Percentiles rank a stretch among this genome's conserved stretches.
These are phyloP conservation scores for Lagorchestes hirsutus DNA, from an alignment of 2,797 vertebrate genomes.

Conservation along the genomic window DNA sequence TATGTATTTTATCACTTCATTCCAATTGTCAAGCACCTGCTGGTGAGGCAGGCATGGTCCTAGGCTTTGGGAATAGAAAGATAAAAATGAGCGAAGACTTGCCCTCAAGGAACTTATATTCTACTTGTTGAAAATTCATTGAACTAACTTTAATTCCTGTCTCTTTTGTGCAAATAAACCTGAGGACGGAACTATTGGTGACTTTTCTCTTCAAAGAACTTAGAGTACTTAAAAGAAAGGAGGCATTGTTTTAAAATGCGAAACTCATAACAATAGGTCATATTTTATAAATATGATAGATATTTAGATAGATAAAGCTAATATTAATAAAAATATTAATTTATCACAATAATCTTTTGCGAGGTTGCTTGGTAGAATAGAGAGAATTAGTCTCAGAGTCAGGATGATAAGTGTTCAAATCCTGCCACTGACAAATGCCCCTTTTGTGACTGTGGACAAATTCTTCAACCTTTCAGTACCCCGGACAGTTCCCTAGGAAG, in stretches of 20 bases:
- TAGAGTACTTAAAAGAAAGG: neutral
- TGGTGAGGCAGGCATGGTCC: neutral
- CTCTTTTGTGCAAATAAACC: neutral
- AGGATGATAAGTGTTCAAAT: neutral
- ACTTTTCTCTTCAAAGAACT: neutral
- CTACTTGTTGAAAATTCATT: neutral
- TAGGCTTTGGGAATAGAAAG: neutral
- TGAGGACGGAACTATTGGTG: neutral
- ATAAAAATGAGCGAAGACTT: neutral
- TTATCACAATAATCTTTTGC: neutral
- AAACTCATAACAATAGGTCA: neutral
- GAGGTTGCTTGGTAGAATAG: neutral
- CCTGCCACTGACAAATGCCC: neutral
- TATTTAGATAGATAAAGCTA: neutral
- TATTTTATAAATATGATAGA: neutral
- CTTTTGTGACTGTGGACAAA: neutral
- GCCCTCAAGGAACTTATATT: neutral
- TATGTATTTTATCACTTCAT: neutral
- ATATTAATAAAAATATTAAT: neutral
- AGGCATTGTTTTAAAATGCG: neutral
- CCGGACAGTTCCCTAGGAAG: neutral
- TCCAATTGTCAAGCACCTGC: neutral
- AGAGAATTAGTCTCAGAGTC: neutral
- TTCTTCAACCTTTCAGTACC: neutral
- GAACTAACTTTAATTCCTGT: neutral